Percentiles rank a stretch among this genome's conserved stretches.
Evolutionary conservation across 1,140 invertebrate species (phyloP).

Genomic region (Gonioctena quinquepunctata): DNA sequence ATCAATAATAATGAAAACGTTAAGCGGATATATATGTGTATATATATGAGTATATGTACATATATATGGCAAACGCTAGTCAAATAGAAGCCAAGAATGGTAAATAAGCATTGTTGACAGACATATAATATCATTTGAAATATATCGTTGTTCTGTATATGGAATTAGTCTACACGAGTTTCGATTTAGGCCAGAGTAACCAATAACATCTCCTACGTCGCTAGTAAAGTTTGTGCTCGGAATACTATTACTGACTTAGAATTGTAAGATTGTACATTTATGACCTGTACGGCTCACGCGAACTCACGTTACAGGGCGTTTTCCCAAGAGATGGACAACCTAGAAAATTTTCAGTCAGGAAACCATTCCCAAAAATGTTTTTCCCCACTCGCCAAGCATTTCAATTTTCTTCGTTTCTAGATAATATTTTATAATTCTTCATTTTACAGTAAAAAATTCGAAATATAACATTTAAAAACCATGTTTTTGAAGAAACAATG

Average conservation of each 20-base stretch:
- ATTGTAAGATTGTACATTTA: constrained; percentile 30
- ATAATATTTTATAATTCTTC: too few relatives aligned
- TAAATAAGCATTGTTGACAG: constrained; percentile 54
- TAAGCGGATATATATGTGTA: constrained; percentile 36
- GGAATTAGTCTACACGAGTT: constrained; percentile 56
- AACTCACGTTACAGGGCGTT: neutral
- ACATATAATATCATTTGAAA: constrained; percentile 54
- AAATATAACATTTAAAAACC: too few relatives aligned
- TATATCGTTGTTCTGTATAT: constrained; percentile 57
- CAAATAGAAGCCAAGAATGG: constrained; percentile 53
- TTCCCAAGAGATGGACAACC: neutral
- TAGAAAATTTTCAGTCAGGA: neutral
- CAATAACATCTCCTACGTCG: constrained; percentile 47
- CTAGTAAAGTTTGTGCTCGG: constrained; percentile 47
- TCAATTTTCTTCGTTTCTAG: too few relatives aligned
- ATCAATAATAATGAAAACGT: constrained; percentile 40
- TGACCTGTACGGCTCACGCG: constrained; percentile 26
- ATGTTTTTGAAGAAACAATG: too few relatives aligned
- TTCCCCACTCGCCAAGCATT: neutral
- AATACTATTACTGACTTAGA: constrained; percentile 32
- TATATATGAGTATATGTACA: constrained; percentile 21
- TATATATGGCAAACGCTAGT: constrained; percentile 49
- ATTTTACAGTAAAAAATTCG: too few relatives aligned
- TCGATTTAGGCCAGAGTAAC: constrained; percentile 56
- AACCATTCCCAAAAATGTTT: neutral